Base-by-base conservation (phyloP, 1,140 invertebrate species). In the Bombus difficillimus region DNA sequence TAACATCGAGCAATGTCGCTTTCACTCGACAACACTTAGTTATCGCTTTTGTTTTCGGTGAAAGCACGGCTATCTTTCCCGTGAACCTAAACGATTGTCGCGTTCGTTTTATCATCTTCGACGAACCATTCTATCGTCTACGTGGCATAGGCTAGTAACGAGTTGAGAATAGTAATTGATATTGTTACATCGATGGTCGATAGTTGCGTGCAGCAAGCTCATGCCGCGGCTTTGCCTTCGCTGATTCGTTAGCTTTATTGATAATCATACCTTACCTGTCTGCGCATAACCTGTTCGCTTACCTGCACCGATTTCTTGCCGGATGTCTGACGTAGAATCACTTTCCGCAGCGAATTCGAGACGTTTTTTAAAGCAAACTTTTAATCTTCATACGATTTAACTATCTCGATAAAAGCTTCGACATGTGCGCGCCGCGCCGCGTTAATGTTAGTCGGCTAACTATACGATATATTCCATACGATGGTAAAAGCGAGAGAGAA, bases 11-110 rank as follows among this genome's bases (percentile, higher is more conserved):
- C 34, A 34, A 71, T 10, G 47, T 78, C 22, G 37, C 82, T 79
- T 84, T 71, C 75, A 84, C 82, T 68, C 9, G 75, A 59, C 74
- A 77, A 83, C 37, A 4, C 18, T 12, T 69, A 39, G 9, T 2
- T 15, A 34, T 32, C 37, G 74, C 47, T 83, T 83, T 83, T 76
- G 59, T 83, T 34, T 18, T 41, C 37, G 64, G 64, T 83, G 81
- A 83, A 77, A 83, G 81, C 81, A 37, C 5, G 28, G 9, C 13
- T 62, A n/a, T 15, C 41, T 76, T 83, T 47, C 28, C 8, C 22
- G 34, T 47, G 8, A 83, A 37, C 76, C 57, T 41, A 32, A 25
- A 32, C 22, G 28, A 66, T 32, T 25, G 32, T n/a, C 9, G 32
- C 53, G 12, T 69, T 59, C 18, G n/a, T 47, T 76, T 75, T 12